Percentiles rank a stretch among this genome's conserved stretches.
These are phyloP conservation scores for Discoglossus pictus DNA, from an alignment of 2,797 vertebrate species.

Conservation along the genomic window DNA sequence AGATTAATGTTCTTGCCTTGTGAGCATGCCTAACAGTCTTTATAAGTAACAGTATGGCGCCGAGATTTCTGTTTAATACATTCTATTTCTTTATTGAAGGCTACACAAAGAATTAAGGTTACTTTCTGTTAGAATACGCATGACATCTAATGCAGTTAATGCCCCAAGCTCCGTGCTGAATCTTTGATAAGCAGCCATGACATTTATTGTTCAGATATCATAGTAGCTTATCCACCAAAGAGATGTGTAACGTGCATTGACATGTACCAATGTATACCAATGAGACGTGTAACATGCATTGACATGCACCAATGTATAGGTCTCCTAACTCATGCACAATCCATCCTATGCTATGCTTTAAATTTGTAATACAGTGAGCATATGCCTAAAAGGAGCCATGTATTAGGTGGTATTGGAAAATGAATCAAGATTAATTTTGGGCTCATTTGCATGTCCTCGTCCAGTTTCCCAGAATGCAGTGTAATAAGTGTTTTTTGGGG, in stretches of 20 bases:
- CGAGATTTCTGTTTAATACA: constrained; percentile 23
- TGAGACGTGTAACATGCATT: too few relatives aligned
- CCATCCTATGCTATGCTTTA: too few relatives aligned
- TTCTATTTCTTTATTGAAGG: constrained; percentile 24
- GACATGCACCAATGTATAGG: too few relatives aligned
- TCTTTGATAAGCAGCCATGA: constrained; percentile 4
- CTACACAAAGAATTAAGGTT: constrained; percentile 15
- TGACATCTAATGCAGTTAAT: constrained; percentile 1
- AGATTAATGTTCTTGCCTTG: constrained; percentile 42
- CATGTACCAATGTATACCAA: too few relatives aligned
- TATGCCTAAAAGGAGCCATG: too few relatives aligned
- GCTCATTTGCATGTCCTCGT: too few relatives aligned
- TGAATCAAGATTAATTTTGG: too few relatives aligned
- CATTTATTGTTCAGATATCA: constrained; percentile 29
- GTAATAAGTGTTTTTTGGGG: too few relatives aligned
- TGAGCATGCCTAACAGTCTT: constrained; percentile 35
- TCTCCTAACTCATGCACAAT: too few relatives aligned
- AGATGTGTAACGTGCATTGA: not conserved
- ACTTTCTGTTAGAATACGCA: constrained; percentile 17
- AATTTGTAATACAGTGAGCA: too few relatives aligned
- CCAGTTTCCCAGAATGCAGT: too few relatives aligned
- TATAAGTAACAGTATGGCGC: constrained; percentile 31
- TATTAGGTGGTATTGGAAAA: too few relatives aligned
- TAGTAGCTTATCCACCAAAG: not conserved
- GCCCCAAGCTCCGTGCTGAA: not conserved